Evolutionary conservation across 1,140 invertebrate genomes (phyloP).

Genomic region (Pseudomyrmex cubaensis): DNA sequence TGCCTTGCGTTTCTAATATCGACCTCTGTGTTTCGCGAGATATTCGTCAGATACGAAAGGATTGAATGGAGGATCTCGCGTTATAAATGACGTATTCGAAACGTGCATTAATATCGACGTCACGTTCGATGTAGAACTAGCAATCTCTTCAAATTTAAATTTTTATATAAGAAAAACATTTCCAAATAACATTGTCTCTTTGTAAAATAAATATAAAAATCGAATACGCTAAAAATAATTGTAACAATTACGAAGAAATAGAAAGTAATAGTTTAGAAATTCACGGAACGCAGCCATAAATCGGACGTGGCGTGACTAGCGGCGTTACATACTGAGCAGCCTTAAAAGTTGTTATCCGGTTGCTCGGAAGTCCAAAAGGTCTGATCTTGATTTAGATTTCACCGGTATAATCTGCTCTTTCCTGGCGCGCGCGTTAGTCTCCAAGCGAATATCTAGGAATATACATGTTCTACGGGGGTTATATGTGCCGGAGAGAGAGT

Average conservation of each 20-base stretch:
- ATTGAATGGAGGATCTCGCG: slow-evolving; percentile 22
- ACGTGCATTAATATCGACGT: slow-evolving; percentile 38
- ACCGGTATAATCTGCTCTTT: slow-evolving; percentile 64
- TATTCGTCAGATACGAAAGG: slow-evolving; percentile 60
- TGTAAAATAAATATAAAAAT: too few species aligned
- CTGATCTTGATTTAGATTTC: slow-evolving; percentile 76
- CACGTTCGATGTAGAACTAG: not conserved
- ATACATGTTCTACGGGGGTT: slow-evolving; percentile 75
- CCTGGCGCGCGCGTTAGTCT: slow-evolving; percentile 42
- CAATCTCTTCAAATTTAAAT: not conserved
- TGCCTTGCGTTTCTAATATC: slow-evolving; percentile 68
- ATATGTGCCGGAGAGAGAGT: slow-evolving; percentile 63
- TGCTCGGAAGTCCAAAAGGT: slow-evolving; percentile 59
- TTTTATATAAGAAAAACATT: not conserved
- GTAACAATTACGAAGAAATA: not conserved
- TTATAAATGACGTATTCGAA: slow-evolving; percentile 43
- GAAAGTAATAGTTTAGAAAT: not conserved
- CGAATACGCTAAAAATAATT: not conserved
- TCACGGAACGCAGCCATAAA: slow-evolving; percentile 17
- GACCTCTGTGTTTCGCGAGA: slow-evolving; percentile 62
- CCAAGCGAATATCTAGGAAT: slow-evolving; percentile 58
- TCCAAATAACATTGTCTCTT: too few species aligned
- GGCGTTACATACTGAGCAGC: slow-evolving; percentile 60
- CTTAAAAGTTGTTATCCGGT: slow-evolving; percentile 63
- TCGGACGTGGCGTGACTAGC: slow-evolving; percentile 1